Evolutionary conservation across 2,797 vertebrate genomes (phyloP), one percentile per base, ranked within the genome.

Genomic region (Mormyrus proboscirostris): DNA sequence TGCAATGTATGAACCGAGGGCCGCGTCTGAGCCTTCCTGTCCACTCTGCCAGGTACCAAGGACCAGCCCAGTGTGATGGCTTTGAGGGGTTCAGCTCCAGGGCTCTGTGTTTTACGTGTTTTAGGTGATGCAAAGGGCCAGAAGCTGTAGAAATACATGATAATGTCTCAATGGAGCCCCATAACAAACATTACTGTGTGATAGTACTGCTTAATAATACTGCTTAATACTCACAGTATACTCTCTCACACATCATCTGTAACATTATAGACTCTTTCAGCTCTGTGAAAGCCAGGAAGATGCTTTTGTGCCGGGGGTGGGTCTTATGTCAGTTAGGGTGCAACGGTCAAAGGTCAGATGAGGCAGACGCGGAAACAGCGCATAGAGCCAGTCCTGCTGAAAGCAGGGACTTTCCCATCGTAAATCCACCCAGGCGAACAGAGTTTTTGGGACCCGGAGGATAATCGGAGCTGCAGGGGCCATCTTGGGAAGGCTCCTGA

Each of bases 231-330:
- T 83, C 79, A 44, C 19, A 83, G 22, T 83, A n/a, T 49, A 49
- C 7, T 49, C n/a, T 83, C 79, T 47, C 33, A 59, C 38, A 33
- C 50, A 14, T 29, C 29, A 41, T 41, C 6, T 59, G 16, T 59
- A 25, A 44, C 53, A 87, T 41, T 41, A 57, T n/a, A 59, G 33
- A 57, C 14, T 55, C 29, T 38, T 87, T 25, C 33, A 59, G 33
- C 51, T 87, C 29, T 57, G 38, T 22, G 53, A 87, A 57, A n/a
- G 33, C 86, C 25, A 94, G 92, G 92, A 92, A 73, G 83, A 41
- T 29, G 92, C 92, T 92, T 94, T 95, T 94, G 94, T 95, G 92
- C 90, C 91, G 93, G 91, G 91, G 92, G 92, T 93, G 91, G 93
- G 91, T 90, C 91, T 92, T 92, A 92, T 76, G 53, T 94, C 93